Percentiles rank a stretch among this genome's conserved stretches.
These are phyloP conservation scores for Drosophila elegans DNA, from an alignment of 1,140 invertebrate genomes.

Conservation along the genomic window DNA sequence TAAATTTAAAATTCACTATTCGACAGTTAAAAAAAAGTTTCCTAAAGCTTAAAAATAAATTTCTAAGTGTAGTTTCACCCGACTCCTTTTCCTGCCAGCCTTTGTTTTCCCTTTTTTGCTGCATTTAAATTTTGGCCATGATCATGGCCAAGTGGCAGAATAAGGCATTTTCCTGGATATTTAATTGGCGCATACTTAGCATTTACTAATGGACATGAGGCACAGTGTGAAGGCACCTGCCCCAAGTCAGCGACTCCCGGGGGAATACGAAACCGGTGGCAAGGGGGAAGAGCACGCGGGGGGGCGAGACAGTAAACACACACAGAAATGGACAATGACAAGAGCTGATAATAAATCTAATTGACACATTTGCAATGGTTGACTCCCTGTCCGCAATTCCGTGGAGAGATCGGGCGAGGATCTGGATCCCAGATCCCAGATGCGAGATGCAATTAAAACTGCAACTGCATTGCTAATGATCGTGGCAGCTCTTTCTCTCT, in stretches of 20 bases:
- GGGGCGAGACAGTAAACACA: slow-evolving; percentile 31
- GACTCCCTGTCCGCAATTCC: slow-evolving; percentile 41
- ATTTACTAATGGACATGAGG: slow-evolving; percentile 79
- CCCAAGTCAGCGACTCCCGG: slow-evolving; percentile 28
- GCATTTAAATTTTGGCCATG: slow-evolving; percentile 77
- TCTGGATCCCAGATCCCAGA: slow-evolving; percentile 28
- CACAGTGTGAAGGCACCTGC: slow-evolving; percentile 74
- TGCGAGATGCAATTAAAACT: slow-evolving; percentile 72
- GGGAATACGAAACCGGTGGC: slow-evolving; percentile 32
- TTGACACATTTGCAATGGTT: slow-evolving; percentile 83
- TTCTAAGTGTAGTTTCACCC: neutral
- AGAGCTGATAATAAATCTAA: slow-evolving; percentile 84
- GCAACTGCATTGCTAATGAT: slow-evolving; percentile 72
- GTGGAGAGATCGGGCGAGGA: slow-evolving; percentile 23
- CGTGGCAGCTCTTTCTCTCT: slow-evolving; percentile 8
- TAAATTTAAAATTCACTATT: no score
- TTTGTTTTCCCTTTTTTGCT: slow-evolving; percentile 48
- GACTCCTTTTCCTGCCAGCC: slow-evolving; percentile 13
- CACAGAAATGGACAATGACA: slow-evolving; percentile 52
- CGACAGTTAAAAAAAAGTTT: no score
- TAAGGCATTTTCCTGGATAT: slow-evolving; percentile 69
- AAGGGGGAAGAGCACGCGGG: neutral
- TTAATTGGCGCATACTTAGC: slow-evolving; percentile 82
- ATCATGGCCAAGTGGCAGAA: slow-evolving; percentile 42
- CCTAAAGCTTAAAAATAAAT: neutral